Base-by-base conservation (phyloP, 2,113 vertebrate species). In the Bambusicola thoracicus region DNA sequence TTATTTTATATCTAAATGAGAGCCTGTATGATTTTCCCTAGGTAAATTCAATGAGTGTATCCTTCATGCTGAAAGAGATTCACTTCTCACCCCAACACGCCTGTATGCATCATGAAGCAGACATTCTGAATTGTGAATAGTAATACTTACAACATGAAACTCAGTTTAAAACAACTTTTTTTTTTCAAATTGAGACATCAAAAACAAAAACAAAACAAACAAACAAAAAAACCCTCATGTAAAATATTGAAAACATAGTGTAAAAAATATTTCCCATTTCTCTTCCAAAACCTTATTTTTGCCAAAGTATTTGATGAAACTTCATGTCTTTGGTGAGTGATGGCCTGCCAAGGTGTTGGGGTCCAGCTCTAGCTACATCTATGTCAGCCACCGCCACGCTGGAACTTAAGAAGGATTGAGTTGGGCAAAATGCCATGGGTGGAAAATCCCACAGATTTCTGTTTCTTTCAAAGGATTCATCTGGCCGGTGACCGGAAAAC, bases 401-500 rank as follows among this genome's bases (percentile, higher is more conserved):
- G 22, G 36, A 38, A 41, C 7, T 49, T 65, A 40, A 79, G 73
- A 89, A 88, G 56, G 30, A 24, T 61, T 72, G 69, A 90, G n/a
- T 56, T 41, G 36, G 83, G 87, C 82, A 81, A 91, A 90, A 81
- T 0, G 66, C 92, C 93, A 81, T 27, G 16, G 22, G 53, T 68
- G 87, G 89, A 94, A 95, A 97, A 88, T 84, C 82, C 73, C 1
- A 0, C 34, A 62, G 68, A 72, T 68, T 90, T 86, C 93, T 78
- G 1, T 75, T 95, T 92, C 85, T 96, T 94, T 73, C 34, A 12
- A 30, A 58, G 82, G 82, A 78, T 83, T 75, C 82, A 59, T 91
- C 82, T 91, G 72, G 63, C 44, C 4, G 2, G 30, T 34, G 34
- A 72, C 56, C 83, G 76, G 82, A 93, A 96, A 95, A 89, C 1